phyloP scores from a whole-genome alignment of 2,113 vertebrate genomes.

The Ochotona curzoniae region DNA sequence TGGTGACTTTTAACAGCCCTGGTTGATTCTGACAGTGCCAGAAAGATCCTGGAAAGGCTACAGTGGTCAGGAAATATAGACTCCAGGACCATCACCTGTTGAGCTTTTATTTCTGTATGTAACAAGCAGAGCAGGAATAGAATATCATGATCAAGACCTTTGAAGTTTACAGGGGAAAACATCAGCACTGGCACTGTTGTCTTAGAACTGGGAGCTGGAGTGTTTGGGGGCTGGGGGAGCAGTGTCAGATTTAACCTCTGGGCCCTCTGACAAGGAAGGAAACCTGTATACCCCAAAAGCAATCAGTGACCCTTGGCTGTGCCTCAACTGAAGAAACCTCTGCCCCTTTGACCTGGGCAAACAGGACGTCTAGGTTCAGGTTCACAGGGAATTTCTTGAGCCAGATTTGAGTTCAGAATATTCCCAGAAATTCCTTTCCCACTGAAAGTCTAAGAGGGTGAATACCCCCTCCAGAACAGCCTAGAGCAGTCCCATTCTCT shows the following conservation, averaged over 20 bases:
- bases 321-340: not conserved
- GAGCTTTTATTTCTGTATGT: constrained; percentile 19
- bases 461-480: not conserved
- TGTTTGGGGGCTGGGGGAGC: not conserved
- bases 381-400: constrained; percentile 23
- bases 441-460: not conserved
- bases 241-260: constrained; percentile 4
- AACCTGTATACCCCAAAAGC: not conserved
- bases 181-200: not conserved
- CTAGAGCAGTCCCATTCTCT: not conserved
- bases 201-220: not conserved
- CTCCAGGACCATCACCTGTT: not conserved
- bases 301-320: not conserved
- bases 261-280: constrained; percentile 1
- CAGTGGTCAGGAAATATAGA: not conserved
- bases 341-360: not conserved
- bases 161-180: constrained; percentile 21
- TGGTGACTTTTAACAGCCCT: not conserved
- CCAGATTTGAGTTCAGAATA: constrained; percentile 43
- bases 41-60: not conserved
- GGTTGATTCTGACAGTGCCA: not conserved
- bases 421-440: not conserved
- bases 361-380: not conserved
- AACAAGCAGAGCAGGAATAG: not conserved
- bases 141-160: constrained; percentile 7